Percentiles rank a stretch among this genome's conserved stretches.
These are phyloP conservation scores for Entomobrya proxima DNA, from an alignment of 2,888 invertebrate genomes.

Conservation along the genomic window DNA sequence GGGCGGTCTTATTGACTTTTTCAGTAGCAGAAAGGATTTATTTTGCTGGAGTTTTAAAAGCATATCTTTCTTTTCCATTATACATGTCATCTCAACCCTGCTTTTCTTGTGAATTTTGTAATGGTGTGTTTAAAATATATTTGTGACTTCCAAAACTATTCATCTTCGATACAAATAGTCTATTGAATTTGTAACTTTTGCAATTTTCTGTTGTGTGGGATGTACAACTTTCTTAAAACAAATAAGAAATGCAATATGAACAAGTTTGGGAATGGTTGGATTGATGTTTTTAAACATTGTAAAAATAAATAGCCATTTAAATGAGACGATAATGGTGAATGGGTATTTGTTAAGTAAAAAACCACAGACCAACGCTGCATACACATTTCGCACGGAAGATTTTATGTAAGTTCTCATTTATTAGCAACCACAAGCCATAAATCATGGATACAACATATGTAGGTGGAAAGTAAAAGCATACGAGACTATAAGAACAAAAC, in stretches of 20 bases:
- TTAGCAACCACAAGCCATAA: slow-evolving; percentile 12
- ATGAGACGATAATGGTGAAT: no score
- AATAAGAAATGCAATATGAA: no score
- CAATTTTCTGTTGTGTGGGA: neutral
- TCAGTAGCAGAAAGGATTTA: neutral
- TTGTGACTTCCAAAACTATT: neutral
- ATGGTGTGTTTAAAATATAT: slow-evolving; percentile 33
- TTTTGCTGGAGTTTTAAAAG: neutral
- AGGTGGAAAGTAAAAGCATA: neutral
- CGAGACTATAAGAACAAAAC: neutral
- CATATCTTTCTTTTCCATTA: neutral
- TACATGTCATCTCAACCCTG: neutral
- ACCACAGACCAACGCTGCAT: no score
- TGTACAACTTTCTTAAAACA: neutral
- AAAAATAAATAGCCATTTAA: neutral
- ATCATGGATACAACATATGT: slow-evolving; percentile 15
- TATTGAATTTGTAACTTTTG: neutral
- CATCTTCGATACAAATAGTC: slow-evolving; percentile 10
- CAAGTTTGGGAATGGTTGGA: neutral
- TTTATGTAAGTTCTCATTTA: neutral
- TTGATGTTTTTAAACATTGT: neutral
- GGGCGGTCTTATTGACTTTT: neutral
- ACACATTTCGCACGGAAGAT: neutral
- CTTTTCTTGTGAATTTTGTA: neutral
- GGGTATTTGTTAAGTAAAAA: no score